Conservation (phyloP, 2,113 vertebrate genomes). For the Bubo blakistoni region DNA sequence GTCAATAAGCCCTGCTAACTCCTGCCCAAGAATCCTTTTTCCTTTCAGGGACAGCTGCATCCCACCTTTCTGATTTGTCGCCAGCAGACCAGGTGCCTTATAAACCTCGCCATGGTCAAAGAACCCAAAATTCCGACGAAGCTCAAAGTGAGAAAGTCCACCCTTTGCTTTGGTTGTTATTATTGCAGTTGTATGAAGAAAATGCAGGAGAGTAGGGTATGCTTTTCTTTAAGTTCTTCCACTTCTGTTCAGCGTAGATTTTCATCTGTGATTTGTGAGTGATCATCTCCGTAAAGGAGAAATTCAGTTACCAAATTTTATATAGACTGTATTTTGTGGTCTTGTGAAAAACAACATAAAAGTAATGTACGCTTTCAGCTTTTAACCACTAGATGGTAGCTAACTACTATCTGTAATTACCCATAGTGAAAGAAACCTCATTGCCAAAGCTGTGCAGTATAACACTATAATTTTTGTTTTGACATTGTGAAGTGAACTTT, state of each 20-base stretch:
- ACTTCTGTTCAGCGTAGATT: not conserved
- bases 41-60: too few relatives aligned
- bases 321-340: not conserved
- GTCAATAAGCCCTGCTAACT: too few relatives aligned
- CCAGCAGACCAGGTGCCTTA: too few relatives aligned
- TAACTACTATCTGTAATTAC: not conserved
- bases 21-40: too few relatives aligned
- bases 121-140: too few relatives aligned
- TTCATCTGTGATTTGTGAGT: not conserved
- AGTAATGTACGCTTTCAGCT: not conserved
- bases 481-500: not conserved
- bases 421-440: rapidly evolving
- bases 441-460: not conserved
- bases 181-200: not conserved
- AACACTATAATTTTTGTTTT: not conserved
- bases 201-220: not conserved
- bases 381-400: constrained; percentile 67
- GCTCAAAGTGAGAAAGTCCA: not conserved
- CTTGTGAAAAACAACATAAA: not conserved
- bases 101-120: too few relatives aligned
- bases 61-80: too few relatives aligned
- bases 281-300: not conserved
- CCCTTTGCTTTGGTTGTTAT: not conserved
- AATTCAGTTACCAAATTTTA: not conserved
- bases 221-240: not conserved